These are phyloP conservation scores for Lithobates sylvaticus DNA, from an alignment of 2,797 vertebrate species.

Conservation along the genomic window DNA sequence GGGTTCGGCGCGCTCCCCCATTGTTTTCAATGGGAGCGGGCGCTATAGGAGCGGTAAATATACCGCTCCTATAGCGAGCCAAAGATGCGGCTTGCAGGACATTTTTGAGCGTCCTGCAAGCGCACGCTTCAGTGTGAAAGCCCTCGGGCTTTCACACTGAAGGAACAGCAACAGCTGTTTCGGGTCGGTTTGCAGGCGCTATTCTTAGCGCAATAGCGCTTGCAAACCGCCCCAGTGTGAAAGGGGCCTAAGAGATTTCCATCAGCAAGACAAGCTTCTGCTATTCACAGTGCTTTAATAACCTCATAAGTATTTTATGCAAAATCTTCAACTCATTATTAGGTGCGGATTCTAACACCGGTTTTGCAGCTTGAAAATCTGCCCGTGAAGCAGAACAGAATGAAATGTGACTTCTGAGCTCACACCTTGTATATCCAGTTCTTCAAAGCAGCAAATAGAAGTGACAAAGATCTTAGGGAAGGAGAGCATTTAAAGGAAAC, in stretches of 20 bases:
- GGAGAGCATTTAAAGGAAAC: background rate
- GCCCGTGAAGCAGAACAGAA: background rate
- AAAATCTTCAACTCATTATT: slow-evolving; percentile 1
- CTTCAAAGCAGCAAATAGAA: background rate
- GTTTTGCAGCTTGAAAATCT: slow-evolving; percentile 9
- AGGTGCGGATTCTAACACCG: background rate
- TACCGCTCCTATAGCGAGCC: too few relatives aligned
- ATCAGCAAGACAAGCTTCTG: background rate
- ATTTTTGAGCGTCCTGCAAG: too few relatives aligned
- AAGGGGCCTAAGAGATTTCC: background rate
- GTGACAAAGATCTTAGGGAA: background rate
- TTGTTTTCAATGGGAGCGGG: too few relatives aligned
- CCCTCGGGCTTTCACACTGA: too few relatives aligned
- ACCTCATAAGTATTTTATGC: background rate
- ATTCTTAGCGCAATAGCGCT: too few relatives aligned
- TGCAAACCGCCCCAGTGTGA: too few relatives aligned
- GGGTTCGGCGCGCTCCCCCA: too few relatives aligned
- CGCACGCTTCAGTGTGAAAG: too few relatives aligned
- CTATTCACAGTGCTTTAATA: background rate
- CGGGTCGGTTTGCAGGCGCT: too few relatives aligned
- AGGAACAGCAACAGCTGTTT: too few relatives aligned
- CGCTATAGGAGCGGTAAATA: too few relatives aligned
- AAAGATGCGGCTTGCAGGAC: too few relatives aligned
- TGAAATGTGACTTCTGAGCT: background rate
- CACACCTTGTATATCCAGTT: slow-evolving; percentile 30